These are phyloP conservation scores for Phrynocephalus guinanensis DNA, from an alignment of 2,797 vertebrate genomes.

Conservation along the genomic window DNA sequence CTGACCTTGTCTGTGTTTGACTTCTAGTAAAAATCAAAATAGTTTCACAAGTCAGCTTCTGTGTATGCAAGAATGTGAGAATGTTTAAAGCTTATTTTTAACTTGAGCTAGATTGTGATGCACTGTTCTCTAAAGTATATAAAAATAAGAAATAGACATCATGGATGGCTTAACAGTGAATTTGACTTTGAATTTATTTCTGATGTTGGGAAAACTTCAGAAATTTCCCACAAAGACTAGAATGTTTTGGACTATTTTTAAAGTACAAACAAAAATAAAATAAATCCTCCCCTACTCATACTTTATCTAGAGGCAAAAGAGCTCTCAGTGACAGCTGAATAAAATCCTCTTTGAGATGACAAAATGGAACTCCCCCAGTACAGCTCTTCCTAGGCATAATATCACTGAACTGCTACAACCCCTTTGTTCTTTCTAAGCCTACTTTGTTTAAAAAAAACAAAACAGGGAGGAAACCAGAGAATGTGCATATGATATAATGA, in stretches of 20 bases:
- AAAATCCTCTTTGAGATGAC: conserved; percentile 77
- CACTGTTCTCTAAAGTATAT: conserved; percentile 74
- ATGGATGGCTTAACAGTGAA: conserved; percentile 74
- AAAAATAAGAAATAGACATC: conserved; percentile 70
- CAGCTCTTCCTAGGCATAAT: conserved; percentile 73
- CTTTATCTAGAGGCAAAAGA: conserved; percentile 76
- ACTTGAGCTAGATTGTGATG: conserved; percentile 69
- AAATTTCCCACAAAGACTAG: conserved; percentile 75
- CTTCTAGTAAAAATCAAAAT: conserved; percentile 74
- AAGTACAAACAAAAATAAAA: conserved; percentile 79
- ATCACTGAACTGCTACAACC: conserved; percentile 72
- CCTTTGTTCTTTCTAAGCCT: conserved; percentile 77
- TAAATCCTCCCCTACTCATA: conserved; percentile 66
- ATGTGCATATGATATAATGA: conserved; percentile 75
- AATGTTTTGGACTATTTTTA: conserved; percentile 79
- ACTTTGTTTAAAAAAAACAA: conserved; percentile 71
- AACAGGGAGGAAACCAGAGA: conserved; percentile 66
- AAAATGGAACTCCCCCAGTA: conserved; percentile 77
- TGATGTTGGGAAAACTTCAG: conserved; percentile 71
- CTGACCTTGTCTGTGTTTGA: conserved; percentile 70
- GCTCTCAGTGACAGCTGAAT: conserved; percentile 74
- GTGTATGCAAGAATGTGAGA: conserved; percentile 56
- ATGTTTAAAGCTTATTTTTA: conserved; percentile 73
- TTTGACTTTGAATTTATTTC: conserved; percentile 82
- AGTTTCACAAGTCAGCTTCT: conserved; percentile 57